Evolutionary conservation across 2,113 vertebrate genomes (phyloP), one percentile per base, ranked within the genome.

Genomic region (Sprattus sprattus): DNA sequence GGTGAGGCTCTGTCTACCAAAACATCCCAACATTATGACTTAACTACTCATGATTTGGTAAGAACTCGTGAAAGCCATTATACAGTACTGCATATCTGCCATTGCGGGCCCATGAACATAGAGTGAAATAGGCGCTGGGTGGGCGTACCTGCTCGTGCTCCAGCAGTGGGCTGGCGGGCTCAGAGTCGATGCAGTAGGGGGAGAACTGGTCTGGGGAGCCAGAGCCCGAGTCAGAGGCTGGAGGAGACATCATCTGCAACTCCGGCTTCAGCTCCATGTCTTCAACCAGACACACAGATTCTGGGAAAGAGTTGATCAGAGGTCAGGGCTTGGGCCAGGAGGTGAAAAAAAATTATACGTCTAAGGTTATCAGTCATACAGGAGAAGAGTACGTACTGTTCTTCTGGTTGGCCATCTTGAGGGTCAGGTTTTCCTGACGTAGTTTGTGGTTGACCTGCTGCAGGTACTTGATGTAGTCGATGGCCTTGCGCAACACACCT

Each of bases 391-490:
- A 95, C 97, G 94, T 91, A 99, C 98, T 98, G 95, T 96, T 98
- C 89, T 99, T 99, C 91, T 97, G 97, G 89, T 96, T 99, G 54
- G 95, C 96, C 94, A 99, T 94, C 92, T 99, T 99, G 45, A 99
- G 94, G 39, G 97, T 90, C 95, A 99, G 94, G 94, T 99, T 99
- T 93, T 99, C 98, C 91, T 99, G 98, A 3, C 98, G 95, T 83
- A 99, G 95, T 85, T 99, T 99, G 86, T 98, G 97, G 90, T 99
- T 99, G 89, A 95, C 94, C 90, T 99, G 98, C 88, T 99, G 97
- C 82, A 99, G 92, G 92, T 99, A 98, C 85, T 98, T 99, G 91
- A 99, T 99, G 92, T 99, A 99, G 91, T 99, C 98, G 4, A 99
- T 99, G 83, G 98, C 97, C 91, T 99, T 99, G 85, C 96, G 96